phyloP scores from a whole-genome alignment of 2,113 vertebrate genomes.

The Nycticebus coucang region DNA sequence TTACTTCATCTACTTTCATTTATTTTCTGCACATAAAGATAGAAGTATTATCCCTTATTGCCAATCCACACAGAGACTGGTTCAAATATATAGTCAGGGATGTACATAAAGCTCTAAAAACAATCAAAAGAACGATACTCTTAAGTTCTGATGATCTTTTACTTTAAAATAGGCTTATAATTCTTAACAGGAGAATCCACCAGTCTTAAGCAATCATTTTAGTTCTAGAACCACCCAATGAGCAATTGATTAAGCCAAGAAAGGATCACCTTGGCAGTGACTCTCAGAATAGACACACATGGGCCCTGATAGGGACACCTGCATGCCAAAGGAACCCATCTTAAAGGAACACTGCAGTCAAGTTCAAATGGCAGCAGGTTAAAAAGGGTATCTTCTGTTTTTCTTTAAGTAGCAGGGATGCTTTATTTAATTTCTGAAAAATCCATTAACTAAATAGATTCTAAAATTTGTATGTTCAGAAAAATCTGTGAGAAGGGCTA shows the following conservation, averaged over 20 bases:
- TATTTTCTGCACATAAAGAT: neutral
- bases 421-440: conserved; percentile 31
- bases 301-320: neutral
- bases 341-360: neutral
- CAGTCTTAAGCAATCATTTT: neutral
- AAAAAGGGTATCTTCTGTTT: neutral
- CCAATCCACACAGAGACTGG: neutral
- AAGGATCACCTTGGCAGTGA: neutral
- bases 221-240: neutral
- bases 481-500: neutral
- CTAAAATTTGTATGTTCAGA: neutral
- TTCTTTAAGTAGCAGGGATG: conserved; percentile 15
- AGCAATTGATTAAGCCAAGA: neutral
- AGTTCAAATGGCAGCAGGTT: neutral
- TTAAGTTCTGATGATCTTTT: conserved; percentile 11
- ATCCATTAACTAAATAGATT: neutral
- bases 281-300: neutral
- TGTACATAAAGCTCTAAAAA: neutral
- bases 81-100: neutral
- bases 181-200: neutral
- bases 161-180: neutral
- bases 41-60: neutral
- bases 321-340: neutral
- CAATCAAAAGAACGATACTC: neutral
- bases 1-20: neutral